phyloP scores from a whole-genome alignment of 2,797 vertebrate species.

The Crenuchus spilurus region DNA sequence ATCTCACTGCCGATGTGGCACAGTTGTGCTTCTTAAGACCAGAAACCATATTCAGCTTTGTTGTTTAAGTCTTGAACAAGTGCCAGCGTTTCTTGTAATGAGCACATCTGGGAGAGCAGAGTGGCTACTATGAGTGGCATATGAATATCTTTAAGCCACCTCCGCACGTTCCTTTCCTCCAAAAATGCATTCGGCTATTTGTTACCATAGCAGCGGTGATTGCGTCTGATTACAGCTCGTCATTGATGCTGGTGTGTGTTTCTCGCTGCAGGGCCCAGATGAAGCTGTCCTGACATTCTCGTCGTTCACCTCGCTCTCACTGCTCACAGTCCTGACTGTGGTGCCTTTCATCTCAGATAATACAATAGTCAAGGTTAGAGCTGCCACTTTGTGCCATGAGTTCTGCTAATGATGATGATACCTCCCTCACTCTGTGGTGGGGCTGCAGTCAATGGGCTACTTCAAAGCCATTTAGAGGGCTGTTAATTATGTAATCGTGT shows the following conservation, averaged over 20 bases:
- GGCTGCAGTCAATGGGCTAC: no score
- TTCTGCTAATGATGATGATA: no score
- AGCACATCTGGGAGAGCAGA: background rate
- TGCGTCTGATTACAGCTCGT: conserved; percentile 38
- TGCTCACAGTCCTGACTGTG: background rate
- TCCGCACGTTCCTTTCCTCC: background rate
- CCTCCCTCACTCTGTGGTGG: no score
- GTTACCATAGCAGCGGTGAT: conserved; percentile 49
- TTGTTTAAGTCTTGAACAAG: no score
- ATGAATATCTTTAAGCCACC: conserved; percentile 12
- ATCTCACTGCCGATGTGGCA: no score
- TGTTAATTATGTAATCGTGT: no score
- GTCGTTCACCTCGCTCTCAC: conserved; percentile 22
- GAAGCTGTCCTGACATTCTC: background rate
- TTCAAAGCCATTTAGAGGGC: no score
- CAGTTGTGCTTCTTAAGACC: no score
- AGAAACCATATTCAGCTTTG: no score
- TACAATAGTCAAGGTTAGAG: no score
- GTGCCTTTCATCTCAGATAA: background rate
- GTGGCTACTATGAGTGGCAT: background rate
- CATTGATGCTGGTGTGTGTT: background rate
- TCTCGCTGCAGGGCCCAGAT: conserved; percentile 12
- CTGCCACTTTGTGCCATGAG: no score
- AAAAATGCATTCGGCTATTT: conserved; percentile 17
- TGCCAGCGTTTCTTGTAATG: no score